phyloP scores from a whole-genome alignment of 2,797 vertebrate genomes.

The Heliangelus exortis region DNA sequence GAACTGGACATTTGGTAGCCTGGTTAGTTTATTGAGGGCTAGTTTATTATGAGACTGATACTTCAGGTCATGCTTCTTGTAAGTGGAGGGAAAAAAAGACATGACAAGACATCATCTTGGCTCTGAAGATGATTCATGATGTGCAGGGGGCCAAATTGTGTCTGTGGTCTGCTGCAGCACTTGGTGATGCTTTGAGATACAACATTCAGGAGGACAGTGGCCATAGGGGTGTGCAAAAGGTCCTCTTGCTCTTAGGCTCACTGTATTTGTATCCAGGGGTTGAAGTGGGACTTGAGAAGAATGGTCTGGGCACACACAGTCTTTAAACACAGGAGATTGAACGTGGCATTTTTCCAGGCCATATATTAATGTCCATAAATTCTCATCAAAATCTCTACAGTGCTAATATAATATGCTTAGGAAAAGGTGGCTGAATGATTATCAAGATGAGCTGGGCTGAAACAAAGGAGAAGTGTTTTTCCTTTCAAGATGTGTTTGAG shows the following conservation, averaged over 20 bases:
- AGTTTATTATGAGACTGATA: neutral
- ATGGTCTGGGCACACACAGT: neutral
- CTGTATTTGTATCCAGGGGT: neutral
- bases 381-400: neutral
- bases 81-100: neutral
- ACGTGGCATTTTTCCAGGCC: neutral
- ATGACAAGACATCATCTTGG: neutral
- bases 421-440: neutral
- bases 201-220: neutral
- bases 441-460: neutral
- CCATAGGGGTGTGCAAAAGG: neutral
- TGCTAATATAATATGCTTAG: neutral
- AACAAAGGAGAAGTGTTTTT: neutral
- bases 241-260: neutral
- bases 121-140: neutral
- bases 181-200: neutral
- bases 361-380: neutral
- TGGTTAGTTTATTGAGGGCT: neutral
- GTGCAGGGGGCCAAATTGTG: neutral
- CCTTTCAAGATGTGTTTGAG: neutral
- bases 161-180: neutral
- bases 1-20: neutral
- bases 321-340: neutral
- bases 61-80: neutral
- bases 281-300: neutral